phyloP scores from a whole-genome alignment of 2,797 vertebrate species.

The Anniella stebbinsi region DNA sequence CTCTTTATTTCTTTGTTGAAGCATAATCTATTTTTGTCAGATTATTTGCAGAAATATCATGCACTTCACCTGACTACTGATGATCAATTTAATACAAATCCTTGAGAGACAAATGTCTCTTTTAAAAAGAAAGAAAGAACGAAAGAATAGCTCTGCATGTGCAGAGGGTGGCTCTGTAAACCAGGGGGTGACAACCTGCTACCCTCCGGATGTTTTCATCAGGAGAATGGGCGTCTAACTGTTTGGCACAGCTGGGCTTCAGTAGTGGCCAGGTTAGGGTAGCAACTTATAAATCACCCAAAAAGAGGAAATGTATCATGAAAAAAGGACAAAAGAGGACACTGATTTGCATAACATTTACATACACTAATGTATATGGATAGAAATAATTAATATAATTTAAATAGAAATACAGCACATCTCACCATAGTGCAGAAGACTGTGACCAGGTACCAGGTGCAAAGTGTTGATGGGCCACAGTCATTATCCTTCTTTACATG shows the following conservation, averaged over 20 bases:
- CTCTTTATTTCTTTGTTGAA: not conserved
- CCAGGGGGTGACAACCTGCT: not conserved
- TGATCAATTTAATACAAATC: not conserved
- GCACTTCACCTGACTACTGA: not conserved
- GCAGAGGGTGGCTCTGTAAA: not conserved
- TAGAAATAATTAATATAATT: no score
- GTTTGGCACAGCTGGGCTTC: not conserved
- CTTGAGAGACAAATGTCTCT: not conserved
- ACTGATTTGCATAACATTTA: no score
- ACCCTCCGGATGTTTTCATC: not conserved
- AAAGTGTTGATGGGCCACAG: no score
- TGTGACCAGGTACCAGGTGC: no score
- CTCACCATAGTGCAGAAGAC: no score
- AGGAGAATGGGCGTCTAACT: not conserved
- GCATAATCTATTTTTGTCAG: conserved; percentile 5
- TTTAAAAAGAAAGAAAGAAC: not conserved
- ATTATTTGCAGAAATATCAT: not conserved
- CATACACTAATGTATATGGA: no score
- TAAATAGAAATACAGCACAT: no score
- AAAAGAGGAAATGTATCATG: no score
- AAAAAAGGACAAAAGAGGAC: no score
- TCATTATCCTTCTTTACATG: no score
- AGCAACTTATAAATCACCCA: no score
- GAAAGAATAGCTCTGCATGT: not conserved
- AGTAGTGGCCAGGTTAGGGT: not conserved